These are phyloP conservation scores for Meriones psammophilus DNA, from an alignment of 2,797 vertebrate genomes.

Conservation along the genomic window DNA sequence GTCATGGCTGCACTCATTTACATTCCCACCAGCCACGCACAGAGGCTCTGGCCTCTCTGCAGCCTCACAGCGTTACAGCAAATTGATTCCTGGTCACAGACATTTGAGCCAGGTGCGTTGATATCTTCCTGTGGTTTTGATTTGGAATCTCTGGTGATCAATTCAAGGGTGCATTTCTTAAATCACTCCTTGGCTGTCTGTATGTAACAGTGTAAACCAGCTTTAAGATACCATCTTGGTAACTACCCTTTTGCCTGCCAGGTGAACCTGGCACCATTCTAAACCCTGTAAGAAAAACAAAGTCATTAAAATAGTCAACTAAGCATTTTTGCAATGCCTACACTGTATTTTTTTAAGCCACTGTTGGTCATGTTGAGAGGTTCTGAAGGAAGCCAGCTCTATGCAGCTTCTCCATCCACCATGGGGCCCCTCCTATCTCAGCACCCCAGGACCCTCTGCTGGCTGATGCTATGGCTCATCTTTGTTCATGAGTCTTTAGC, in stretches of 20 bases:
- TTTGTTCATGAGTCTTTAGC: background rate
- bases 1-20: background rate
- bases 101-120: background rate
- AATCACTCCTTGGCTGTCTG: background rate
- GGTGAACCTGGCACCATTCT: background rate
- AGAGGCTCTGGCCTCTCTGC: background rate
- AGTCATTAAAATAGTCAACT: background rate
- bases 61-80: background rate
- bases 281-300: background rate
- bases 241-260: background rate
- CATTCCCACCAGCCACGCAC: background rate
- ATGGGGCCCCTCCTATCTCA: background rate
- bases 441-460: background rate
- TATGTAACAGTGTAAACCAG: background rate
- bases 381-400: background rate
- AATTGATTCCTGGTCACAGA: background rate
- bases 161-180: too few species aligned
- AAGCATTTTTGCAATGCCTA: background rate
- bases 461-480: background rate
- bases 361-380: too few species aligned
- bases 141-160: background rate
- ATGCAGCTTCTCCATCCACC: background rate
- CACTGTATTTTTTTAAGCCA: background rate
- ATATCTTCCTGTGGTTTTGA: background rate
- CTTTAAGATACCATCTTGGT: background rate